Evolutionary conservation across 2,888 invertebrate genomes (phyloP).

Genomic region (Lasius platythorax): DNA sequence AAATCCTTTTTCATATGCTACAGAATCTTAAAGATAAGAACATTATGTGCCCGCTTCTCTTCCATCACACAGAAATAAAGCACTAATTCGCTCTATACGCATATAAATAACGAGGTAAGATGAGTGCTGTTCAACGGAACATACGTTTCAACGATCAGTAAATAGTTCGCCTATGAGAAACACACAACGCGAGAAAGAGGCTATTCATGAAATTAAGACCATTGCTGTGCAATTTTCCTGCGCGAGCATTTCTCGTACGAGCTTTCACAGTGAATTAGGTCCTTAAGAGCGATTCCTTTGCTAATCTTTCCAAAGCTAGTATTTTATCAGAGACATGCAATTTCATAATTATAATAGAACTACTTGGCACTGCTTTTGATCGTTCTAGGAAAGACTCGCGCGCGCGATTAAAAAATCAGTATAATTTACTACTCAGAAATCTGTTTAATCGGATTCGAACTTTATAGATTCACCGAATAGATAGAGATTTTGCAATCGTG

Average conservation of each 20-base stretch:
- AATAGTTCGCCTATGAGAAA: neutral
- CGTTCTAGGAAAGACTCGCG: neutral
- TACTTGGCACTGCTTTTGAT: neutral
- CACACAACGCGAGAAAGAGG: neutral
- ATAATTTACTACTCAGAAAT: neutral
- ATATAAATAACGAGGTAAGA: constrained; percentile 48
- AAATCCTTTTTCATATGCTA: neutral
- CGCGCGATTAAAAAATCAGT: neutral
- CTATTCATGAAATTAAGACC: constrained; percentile 44
- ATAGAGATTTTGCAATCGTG: neutral
- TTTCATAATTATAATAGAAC: neutral
- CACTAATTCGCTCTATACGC: constrained; percentile 23
- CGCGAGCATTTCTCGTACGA: constrained; percentile 15
- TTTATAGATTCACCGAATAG: neutral
- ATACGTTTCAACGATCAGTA: constrained; percentile 21
- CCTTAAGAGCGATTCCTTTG: constrained; percentile 20
- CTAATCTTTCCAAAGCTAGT: constrained; percentile 15
- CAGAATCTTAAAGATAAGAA: neutral
- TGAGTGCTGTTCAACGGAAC: constrained; percentile 44
- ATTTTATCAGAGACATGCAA: constrained; percentile 7
- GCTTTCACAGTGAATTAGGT: constrained; percentile 33
- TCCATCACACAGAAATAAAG: constrained; percentile 43
- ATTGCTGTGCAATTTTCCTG: constrained; percentile 25
- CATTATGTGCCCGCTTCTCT: constrained; percentile 11
- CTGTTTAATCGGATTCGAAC: neutral